phyloP scores from a whole-genome alignment of 2,888 invertebrate species.

The Oscheius sp. region DNA sequence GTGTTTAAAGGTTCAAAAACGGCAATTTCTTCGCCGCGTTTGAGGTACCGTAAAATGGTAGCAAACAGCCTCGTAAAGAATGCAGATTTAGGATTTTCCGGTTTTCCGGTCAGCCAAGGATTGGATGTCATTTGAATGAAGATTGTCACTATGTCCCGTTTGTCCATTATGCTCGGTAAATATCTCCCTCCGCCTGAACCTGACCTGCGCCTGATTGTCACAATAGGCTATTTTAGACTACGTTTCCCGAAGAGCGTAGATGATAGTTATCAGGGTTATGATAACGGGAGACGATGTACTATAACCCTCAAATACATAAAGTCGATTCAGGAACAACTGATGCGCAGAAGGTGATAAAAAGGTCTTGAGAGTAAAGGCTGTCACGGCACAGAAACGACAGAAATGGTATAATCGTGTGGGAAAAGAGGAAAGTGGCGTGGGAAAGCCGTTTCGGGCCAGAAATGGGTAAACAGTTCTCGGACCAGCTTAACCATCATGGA shows the following conservation, averaged over 20 bases:
- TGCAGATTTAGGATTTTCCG: constrained; percentile 24
- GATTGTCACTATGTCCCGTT: constrained; percentile 32
- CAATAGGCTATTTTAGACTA: neutral
- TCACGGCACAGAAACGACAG: neutral
- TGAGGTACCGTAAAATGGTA: neutral
- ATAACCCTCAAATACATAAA: neutral
- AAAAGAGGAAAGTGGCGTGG: constrained; percentile 26
- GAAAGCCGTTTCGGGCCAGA: constrained; percentile 23
- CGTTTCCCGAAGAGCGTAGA: too few relatives aligned
- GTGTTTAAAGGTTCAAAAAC: constrained; percentile 2
- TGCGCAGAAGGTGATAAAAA: neutral
- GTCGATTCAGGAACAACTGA: neutral
- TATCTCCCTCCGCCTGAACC: constrained; percentile 27
- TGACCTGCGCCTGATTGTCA: constrained; percentile 15
- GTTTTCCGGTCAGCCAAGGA: constrained; percentile 11
- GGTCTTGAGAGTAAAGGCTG: neutral
- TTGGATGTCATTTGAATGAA: constrained; percentile 31
- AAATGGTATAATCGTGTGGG: constrained; percentile 23
- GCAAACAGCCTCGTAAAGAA: constrained; percentile 7
- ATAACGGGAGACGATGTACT: constrained; percentile 3
- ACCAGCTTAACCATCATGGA: neutral
- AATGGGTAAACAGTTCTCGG: constrained; percentile 10
- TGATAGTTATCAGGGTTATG: neutral
- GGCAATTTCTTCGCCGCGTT: neutral
- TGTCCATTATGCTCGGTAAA: constrained; percentile 37